Evolutionary conservation across 1,140 invertebrate species (phyloP).

Genomic region (Calliopsis andreniformis): DNA sequence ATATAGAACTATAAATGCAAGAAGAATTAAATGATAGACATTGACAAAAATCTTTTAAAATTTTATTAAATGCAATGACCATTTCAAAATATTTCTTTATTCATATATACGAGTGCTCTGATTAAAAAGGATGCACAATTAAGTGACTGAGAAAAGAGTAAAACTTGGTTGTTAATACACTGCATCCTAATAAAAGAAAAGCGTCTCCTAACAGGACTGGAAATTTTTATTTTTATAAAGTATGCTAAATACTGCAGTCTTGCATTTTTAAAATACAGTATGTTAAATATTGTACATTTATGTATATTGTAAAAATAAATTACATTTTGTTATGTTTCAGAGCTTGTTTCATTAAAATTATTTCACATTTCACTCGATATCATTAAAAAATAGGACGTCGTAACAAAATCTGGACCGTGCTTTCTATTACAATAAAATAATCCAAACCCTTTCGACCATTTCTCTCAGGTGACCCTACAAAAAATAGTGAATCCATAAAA

Average conservation of each 20-base stretch:
- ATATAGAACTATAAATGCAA: slow-evolving; percentile 15
- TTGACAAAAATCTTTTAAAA: background rate
- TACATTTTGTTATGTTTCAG: slow-evolving; percentile 29
- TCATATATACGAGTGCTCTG: background rate
- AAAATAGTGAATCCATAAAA: too few relatives aligned
- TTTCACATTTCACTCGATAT: too few relatives aligned
- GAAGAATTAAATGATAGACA: slow-evolving; percentile 38
- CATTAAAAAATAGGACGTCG: too few relatives aligned
- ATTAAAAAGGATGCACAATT: background rate
- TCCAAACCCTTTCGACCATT: too few relatives aligned
- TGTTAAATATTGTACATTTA: slow-evolving; percentile 17
- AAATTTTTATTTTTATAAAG: slow-evolving; percentile 1
- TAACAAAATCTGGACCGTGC: too few relatives aligned
- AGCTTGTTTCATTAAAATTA: too few relatives aligned
- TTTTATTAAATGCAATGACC: background rate
- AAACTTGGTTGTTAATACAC: too few relatives aligned
- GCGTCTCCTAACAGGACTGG: background rate
- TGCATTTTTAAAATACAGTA: background rate
- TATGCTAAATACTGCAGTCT: background rate
- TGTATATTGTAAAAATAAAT: slow-evolving; percentile 25
- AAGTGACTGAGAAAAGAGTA: background rate
- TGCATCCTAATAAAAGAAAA: too few relatives aligned
- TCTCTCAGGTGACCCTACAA: too few relatives aligned
- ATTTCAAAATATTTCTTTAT: background rate
- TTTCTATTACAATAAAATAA: too few relatives aligned